phyloP scores from a whole-genome alignment of 2,113 vertebrate genomes.

The Sialia sialis region DNA sequence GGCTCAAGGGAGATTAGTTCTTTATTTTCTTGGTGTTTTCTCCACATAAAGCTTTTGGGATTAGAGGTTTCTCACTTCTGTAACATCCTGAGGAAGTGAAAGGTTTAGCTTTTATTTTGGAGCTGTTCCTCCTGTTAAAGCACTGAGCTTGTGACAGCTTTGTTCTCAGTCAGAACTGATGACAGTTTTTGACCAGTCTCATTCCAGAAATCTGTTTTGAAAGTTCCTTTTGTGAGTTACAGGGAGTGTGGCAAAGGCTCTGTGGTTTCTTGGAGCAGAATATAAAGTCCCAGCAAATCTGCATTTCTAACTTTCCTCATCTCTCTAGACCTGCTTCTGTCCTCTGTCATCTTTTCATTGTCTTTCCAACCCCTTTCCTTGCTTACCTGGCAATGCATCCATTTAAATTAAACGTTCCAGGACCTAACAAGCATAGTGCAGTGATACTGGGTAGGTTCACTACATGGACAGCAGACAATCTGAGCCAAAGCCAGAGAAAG shows the following conservation, averaged over 20 bases:
- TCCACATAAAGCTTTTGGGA: neutral
- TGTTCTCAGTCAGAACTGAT: neutral
- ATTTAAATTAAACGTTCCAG: neutral
- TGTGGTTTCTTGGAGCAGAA: neutral
- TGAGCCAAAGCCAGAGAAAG: neutral
- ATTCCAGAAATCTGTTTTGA: neutral
- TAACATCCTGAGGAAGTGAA: neutral
- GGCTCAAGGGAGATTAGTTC: neutral
- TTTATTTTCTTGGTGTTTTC: neutral
- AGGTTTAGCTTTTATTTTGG: neutral
- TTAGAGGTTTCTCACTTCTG: neutral
- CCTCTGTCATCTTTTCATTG: constrained; percentile 12
- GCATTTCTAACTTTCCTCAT: neutral
- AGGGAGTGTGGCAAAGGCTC: neutral
- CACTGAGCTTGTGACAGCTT: neutral
- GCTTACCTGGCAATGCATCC: neutral
- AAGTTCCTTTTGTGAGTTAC: neutral
- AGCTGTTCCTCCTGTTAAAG: neutral
- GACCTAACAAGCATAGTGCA: neutral
- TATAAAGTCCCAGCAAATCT: neutral
- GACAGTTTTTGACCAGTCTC: neutral
- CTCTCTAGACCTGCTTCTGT: constrained; percentile 33
- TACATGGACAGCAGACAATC: neutral
- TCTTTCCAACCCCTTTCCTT: neutral
- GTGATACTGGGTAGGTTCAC: neutral